Conservation (phyloP, 2,888 invertebrate genomes). For the Eutolmus rufibarbis region DNA sequence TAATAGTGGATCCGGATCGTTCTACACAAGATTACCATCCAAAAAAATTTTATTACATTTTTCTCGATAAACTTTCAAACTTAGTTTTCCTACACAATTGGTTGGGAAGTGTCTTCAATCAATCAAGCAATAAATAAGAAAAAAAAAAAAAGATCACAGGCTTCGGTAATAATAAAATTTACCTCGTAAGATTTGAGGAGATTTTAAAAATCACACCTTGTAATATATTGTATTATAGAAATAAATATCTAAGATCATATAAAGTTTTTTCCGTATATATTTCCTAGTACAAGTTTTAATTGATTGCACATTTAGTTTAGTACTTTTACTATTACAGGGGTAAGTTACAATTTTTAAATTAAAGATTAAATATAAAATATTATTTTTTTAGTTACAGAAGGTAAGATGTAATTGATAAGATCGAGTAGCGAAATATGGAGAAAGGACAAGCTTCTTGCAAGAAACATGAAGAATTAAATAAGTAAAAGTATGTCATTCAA, state of each 20-base stretch:
- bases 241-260: slow-evolving; percentile 19
- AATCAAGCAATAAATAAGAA: not conserved
- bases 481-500: no score
- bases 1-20: not conserved
- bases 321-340: not conserved
- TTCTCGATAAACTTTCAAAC: not conserved
- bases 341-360: no score
- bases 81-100: not conserved
- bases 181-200: slow-evolving; percentile 22
- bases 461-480: no score
- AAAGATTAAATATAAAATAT: no score
- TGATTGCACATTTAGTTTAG: not conserved
- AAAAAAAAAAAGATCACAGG: slow-evolving; percentile 1
- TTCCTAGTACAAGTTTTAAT: not conserved
- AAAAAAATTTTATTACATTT: not conserved
- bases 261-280: not conserved
- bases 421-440: no score
- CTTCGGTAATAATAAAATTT: not conserved
- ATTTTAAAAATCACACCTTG: slow-evolving; percentile 28
- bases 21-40: not conserved
- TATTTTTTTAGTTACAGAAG: no score
- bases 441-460: no score
- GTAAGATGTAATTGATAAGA: not conserved
- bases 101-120: not conserved
- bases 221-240: slow-evolving; percentile 37